Evolutionary conservation across 2,888 invertebrate species (phyloP), one percentile per base, ranked within the genome.

Genomic region (Candidula unifasciata): DNA sequence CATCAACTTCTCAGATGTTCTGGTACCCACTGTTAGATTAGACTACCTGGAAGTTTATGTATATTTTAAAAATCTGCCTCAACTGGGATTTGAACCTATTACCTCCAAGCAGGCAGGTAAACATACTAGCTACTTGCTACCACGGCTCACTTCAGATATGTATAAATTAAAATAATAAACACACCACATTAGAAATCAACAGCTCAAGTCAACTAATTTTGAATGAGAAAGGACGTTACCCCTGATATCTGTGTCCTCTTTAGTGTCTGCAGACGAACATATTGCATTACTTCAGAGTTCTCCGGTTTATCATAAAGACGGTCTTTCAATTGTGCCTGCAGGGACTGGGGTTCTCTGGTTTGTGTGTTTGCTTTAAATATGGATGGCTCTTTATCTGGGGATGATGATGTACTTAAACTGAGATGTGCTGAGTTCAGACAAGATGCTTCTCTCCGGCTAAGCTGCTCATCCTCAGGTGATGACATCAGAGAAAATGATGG

Each of bases 291-390:
- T 73, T 90, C 89, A 8, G 91, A 90, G 81, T 89, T 89, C 54
- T 91, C 90, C 33, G 92, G 91, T 54, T 88, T 88, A 86, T 90
- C 90, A 68, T 91, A 89, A 33, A 92, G 84, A 64, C 91, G 85
- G 8, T 90, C 90, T 89, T 89, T 89, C 66, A 92, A 84, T 73
- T 90, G 88, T 71, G 87, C 88, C 37, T 85, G 85, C 24, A 85
- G 69, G 27, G 89, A 89, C 78, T 89, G 88, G 10, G 79, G 85
- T 27, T 83, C 83, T 66, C 76, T 83, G 35, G 82, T 60, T 18
- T 83, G 85, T 78, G 84, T 85, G 35, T 82, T 86, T 30, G 79
- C 16, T 69, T 74, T 66, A 16, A 52, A 35, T 54, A 60, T 69
- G 30, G 88, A 66, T 85, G 85, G 13, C 85, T 87, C 73, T 83